Conservation (phyloP, 2,797 vertebrate species). For the Macrochelys suwanniensis region DNA sequence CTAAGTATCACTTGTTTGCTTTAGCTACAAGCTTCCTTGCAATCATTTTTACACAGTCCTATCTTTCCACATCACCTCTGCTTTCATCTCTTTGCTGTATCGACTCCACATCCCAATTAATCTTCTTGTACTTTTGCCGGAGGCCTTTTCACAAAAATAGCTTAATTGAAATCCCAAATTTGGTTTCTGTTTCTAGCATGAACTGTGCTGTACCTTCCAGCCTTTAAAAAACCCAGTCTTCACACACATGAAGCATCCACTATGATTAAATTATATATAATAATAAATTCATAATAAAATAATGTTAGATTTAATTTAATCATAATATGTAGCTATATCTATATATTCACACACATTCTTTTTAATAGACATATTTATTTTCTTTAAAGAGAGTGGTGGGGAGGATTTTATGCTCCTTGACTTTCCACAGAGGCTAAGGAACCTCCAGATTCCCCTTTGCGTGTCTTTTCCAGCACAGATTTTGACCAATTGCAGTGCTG, state of each 20-base stretch:
- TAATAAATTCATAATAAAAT: neutral
- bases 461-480: neutral
- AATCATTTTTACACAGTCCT: neutral
- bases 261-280: neutral
- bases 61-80: neutral
- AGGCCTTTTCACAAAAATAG: neutral
- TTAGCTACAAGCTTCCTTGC: neutral
- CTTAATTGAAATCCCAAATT: neutral
- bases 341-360: neutral
- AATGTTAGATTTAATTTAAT: neutral
- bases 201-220: neutral
- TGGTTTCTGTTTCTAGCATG: neutral
- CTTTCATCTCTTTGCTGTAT: neutral
- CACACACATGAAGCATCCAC: neutral
- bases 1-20: neutral
- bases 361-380: neutral
- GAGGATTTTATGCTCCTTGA: neutral
- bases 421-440: neutral
- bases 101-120: neutral
- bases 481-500: constrained; percentile 26
- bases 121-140: neutral
- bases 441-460: neutral
- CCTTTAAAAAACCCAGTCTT: neutral
- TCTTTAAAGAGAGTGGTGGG: neutral
- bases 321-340: neutral